Conservation (phyloP, 2,113 vertebrate species). For the Engystomops pustulosus region DNA sequence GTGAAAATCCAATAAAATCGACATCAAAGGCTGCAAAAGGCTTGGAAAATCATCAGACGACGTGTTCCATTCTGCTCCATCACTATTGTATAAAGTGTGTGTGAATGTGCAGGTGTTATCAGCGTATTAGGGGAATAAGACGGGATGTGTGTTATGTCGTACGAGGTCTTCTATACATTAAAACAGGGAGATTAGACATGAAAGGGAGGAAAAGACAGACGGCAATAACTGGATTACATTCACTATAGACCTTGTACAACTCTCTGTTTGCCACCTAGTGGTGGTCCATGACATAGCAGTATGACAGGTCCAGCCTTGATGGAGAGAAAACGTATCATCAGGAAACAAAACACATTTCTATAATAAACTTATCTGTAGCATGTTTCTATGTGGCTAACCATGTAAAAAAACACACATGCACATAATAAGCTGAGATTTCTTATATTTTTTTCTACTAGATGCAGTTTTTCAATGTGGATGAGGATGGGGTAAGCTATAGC, state of each 20-base stretch:
- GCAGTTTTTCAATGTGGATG: too few relatives aligned
- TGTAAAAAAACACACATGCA: too few relatives aligned
- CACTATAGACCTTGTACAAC: neutral
- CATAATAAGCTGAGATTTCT: too few relatives aligned
- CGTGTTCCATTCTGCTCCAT: neutral
- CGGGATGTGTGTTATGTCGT: neutral
- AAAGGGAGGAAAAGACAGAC: neutral
- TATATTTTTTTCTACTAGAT: too few relatives aligned
- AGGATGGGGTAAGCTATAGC: too few relatives aligned
- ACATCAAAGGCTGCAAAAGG: neutral
- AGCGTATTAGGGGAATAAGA: neutral
- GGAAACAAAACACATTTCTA: too few relatives aligned
- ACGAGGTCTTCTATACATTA: neutral
- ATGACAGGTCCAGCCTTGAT: too few relatives aligned
- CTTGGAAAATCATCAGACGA: neutral
- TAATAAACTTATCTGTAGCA: too few relatives aligned
- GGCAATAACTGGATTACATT: neutral
- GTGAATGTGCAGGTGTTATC: neutral
- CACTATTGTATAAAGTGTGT: neutral
- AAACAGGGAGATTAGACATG: neutral
- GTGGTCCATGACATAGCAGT: neutral
- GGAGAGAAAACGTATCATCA: too few relatives aligned
- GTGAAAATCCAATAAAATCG: neutral
- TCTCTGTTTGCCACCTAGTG: constrained; percentile 18
- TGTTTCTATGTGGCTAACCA: too few relatives aligned